phyloP scores from a whole-genome alignment of 2,888 invertebrate genomes.

The Metalampra italica region DNA sequence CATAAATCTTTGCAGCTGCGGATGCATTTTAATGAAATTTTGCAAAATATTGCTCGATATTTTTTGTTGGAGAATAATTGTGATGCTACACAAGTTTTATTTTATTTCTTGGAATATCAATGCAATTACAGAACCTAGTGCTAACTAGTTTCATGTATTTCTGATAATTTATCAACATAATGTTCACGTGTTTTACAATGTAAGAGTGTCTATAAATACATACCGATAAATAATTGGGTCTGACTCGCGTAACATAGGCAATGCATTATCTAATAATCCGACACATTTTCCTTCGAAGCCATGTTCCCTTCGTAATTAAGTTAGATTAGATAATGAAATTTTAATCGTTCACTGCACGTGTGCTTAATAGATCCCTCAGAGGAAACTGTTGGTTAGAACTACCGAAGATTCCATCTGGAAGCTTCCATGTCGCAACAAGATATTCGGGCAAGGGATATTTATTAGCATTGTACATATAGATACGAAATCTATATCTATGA shows the following conservation, averaged over 20 bases:
- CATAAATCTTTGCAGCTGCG: constrained; percentile 19
- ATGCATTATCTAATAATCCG: background rate
- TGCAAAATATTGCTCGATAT: constrained; percentile 12
- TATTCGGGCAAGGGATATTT: constrained; percentile 3
- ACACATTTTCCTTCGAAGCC: background rate
- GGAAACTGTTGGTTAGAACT: background rate
- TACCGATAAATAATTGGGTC: background rate
- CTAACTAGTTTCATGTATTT: background rate
- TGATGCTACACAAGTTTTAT: background rate
- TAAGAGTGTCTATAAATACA: no score
- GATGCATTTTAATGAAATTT: constrained; percentile 29
- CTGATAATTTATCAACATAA: background rate
- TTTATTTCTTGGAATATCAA: no score
- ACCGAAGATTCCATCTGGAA: constrained; percentile 4
- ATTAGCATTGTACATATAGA: constrained; percentile 1
- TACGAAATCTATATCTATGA: background rate
- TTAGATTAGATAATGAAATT: constrained; percentile 2
- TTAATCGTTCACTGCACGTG: background rate
- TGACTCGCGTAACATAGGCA: background rate
- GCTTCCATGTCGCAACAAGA: constrained; percentile 3
- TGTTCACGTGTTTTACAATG: no score
- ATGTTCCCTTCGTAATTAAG: constrained; percentile 1
- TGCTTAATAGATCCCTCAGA: background rate
- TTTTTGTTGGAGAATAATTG: background rate
- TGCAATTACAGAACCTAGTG: no score